Percentiles rank a stretch among this genome's conserved stretches.
Conservation (phyloP, 1,140 invertebrate species). For the Plectrocnemia conspersa region DNA sequence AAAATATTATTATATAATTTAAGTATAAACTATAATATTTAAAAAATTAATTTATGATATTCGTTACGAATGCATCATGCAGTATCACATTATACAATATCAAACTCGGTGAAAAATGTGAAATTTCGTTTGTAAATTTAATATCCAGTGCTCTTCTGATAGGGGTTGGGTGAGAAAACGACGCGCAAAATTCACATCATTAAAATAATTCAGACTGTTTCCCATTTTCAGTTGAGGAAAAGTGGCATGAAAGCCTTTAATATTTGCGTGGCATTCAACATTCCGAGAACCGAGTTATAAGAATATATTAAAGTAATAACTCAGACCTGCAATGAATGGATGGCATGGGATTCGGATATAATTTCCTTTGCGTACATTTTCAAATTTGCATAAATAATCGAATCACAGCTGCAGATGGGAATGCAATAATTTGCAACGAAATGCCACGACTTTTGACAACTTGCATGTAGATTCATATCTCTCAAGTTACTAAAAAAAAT, state of each 20-base stretch:
- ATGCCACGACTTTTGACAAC: too few relatives aligned
- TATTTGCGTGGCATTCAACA: conserved; percentile 3
- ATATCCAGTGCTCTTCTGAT: not conserved
- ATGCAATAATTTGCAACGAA: conserved; percentile 1
- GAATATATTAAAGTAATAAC: conserved; percentile 10
- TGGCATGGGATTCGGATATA: not conserved
- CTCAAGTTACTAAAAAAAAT: too few relatives aligned
- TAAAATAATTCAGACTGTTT: conserved; percentile 12
- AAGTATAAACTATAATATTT: too few relatives aligned
- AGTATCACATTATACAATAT: too few relatives aligned
- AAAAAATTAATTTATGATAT: too few relatives aligned
- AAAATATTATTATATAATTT: too few relatives aligned
- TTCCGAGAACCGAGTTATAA: conserved; percentile 3
- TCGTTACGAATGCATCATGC: too few relatives aligned
- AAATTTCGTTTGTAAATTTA: conserved; percentile 4
- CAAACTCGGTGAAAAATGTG: too few relatives aligned
- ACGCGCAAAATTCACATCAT: conserved; percentile 6
- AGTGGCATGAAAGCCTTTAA: conserved; percentile 11
- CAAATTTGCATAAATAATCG: conserved; percentile 6
- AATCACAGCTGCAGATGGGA: too few relatives aligned
- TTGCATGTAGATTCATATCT: too few relatives aligned
- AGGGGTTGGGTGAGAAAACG: conserved; percentile 2
- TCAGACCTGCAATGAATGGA: not conserved
- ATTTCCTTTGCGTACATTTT: conserved; percentile 3
- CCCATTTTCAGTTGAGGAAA: conserved; percentile 6